Evolutionary conservation across 2,797 vertebrate genomes (phyloP).

Genomic region (Arctocebus calabarensis): DNA sequence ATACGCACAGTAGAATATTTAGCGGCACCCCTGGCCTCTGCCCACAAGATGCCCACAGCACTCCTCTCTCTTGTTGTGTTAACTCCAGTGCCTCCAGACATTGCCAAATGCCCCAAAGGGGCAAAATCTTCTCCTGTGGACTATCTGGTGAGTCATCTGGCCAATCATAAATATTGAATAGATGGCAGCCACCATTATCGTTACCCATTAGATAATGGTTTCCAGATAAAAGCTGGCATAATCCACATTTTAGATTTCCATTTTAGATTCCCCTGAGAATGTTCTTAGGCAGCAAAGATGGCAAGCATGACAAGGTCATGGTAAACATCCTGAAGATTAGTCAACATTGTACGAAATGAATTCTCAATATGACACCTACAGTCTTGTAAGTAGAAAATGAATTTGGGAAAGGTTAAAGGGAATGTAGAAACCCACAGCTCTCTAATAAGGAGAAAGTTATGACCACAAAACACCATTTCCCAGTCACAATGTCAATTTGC

Average conservation of each 20-base stretch:
- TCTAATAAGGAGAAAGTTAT: slow-evolving; percentile 31
- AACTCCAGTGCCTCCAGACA: neutral
- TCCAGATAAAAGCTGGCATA: neutral
- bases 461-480: neutral
- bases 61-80: neutral
- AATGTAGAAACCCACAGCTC: slow-evolving; percentile 18
- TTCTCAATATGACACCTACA: neutral
- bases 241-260: neutral
- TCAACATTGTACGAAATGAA: neutral
- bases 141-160: neutral
- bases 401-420: neutral
- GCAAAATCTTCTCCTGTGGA: neutral
- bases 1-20: neutral
- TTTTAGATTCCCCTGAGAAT: neutral
- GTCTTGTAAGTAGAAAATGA: neutral
- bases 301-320: neutral
- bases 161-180: slow-evolving; percentile 13
- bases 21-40: neutral
- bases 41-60: neutral
- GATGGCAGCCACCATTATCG: neutral
- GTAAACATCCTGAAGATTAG: neutral
- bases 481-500: slow-evolving; percentile 13
- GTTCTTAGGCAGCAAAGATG: neutral
- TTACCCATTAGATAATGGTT: neutral
- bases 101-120: neutral